phyloP scores from a whole-genome alignment of 2,797 vertebrate species.

The Geotrypetes seraphini region DNA sequence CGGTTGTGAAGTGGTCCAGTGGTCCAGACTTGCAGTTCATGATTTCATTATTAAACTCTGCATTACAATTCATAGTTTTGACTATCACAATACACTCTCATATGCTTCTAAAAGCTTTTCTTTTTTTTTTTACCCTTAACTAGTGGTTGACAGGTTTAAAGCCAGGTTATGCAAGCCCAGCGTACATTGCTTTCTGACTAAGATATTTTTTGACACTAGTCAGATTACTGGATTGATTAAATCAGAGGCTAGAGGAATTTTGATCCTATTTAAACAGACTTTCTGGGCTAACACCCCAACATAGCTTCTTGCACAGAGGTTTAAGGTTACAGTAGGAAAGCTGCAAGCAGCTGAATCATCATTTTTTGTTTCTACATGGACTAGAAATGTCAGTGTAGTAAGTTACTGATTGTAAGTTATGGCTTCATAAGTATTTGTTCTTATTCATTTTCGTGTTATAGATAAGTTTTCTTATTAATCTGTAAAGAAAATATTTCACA shows the following conservation, averaged over 20 bases:
- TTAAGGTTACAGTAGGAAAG: rapidly evolving
- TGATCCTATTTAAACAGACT: slow-evolving; percentile 29
- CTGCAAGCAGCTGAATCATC: background rate
- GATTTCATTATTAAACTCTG: background rate
- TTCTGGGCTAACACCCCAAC: slow-evolving; percentile 23
- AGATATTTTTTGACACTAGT: slow-evolving; percentile 3
- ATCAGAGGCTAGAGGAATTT: slow-evolving; percentile 11
- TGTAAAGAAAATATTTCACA: too few species aligned
- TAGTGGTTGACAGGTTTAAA: slow-evolving; percentile 13
- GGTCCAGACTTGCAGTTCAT: too few species aligned
- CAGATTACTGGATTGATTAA: slow-evolving; percentile 19
- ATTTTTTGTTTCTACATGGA: rapidly evolving
- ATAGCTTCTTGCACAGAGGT: slow-evolving; percentile 33
- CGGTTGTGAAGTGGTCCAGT: too few species aligned
- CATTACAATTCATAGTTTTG: slow-evolving; percentile 5
- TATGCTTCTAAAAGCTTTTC: slow-evolving; percentile 5
- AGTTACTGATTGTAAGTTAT: too few species aligned
- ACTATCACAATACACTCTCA: slow-evolving; percentile 8
- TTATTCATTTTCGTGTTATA: too few species aligned
- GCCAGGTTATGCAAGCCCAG: slow-evolving; percentile 27
- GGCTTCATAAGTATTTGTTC: too few species aligned
- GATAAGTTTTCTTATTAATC: too few species aligned
- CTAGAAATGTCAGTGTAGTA: rapidly evolving
- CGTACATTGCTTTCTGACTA: background rate
- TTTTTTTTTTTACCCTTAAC: slow-evolving; percentile 17